Conservation (phyloP, 1,140 invertebrate genomes). For the Sitobion miscanthi region DNA sequence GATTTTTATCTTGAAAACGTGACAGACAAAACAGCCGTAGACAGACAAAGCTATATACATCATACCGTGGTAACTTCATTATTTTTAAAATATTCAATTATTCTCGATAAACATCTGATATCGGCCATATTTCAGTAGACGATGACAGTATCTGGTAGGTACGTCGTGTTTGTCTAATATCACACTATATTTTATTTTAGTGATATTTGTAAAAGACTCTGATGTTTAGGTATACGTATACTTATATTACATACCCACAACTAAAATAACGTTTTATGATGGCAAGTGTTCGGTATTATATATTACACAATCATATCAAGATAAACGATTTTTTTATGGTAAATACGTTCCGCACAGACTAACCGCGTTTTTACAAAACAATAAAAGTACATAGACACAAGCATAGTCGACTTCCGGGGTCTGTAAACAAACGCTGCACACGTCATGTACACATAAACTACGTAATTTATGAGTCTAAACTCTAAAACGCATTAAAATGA, state of each 20-base stretch:
- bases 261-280: not conserved
- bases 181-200: not conserved
- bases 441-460: not conserved
- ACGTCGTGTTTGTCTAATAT: not conserved
- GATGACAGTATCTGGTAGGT: not conserved
- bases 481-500: slow-evolving; percentile 11
- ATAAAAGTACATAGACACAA: not conserved
- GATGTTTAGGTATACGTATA: not conserved
- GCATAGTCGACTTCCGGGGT: not conserved
- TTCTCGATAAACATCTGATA: not conserved
- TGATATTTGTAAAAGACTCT: not conserved
- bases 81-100: slow-evolving; percentile 3
- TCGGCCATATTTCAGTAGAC: not conserved
- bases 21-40: not conserved
- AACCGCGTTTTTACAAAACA: not conserved
- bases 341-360: not conserved
- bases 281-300: not conserved
- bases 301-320: not conserved
- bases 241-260: not conserved
- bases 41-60: not conserved
- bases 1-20: slow-evolving; percentile 1
- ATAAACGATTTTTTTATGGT: not conserved
- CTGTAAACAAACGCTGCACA: not conserved
- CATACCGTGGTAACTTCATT: not conserved
- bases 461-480: not conserved